These are phyloP conservation scores for Cavia porcellus DNA, from an alignment of 2,113 vertebrate species.

Conservation along the genomic window DNA sequence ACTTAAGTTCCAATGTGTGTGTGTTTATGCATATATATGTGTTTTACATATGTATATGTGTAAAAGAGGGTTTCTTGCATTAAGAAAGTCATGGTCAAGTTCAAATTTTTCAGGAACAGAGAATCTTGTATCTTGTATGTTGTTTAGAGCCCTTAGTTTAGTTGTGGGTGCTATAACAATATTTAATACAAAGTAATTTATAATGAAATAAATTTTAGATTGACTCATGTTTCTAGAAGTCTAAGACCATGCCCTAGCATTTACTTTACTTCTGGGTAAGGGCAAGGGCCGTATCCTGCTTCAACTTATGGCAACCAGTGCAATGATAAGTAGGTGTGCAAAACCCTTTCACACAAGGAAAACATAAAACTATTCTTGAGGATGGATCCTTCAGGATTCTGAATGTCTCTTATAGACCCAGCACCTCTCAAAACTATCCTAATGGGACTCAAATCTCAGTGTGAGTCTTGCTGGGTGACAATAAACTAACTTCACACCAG, in stretches of 20 bases:
- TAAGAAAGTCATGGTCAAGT: background rate
- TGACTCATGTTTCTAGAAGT: background rate
- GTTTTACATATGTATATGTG: no score
- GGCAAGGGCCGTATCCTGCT: background rate
- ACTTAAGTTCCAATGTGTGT: background rate
- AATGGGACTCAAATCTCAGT: background rate
- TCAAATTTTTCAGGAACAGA: background rate
- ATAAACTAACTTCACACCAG: background rate
- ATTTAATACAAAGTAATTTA: background rate
- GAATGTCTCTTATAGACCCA: background rate
- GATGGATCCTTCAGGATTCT: no score
- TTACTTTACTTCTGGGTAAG: background rate
- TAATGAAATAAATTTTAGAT: background rate
- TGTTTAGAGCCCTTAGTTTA: background rate
- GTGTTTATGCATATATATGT: no score
- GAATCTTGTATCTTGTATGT: background rate
- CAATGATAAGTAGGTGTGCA: background rate
- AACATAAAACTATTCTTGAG: background rate
- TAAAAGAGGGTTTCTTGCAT: background rate
- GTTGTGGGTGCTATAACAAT: background rate
- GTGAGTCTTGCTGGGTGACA: background rate
- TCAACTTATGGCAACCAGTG: background rate
- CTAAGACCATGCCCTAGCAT: background rate
- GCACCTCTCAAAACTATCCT: background rate
- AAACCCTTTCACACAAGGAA: background rate